Conservation (phyloP, 2,797 vertebrate genomes). For the Spheniscus humboldti region DNA sequence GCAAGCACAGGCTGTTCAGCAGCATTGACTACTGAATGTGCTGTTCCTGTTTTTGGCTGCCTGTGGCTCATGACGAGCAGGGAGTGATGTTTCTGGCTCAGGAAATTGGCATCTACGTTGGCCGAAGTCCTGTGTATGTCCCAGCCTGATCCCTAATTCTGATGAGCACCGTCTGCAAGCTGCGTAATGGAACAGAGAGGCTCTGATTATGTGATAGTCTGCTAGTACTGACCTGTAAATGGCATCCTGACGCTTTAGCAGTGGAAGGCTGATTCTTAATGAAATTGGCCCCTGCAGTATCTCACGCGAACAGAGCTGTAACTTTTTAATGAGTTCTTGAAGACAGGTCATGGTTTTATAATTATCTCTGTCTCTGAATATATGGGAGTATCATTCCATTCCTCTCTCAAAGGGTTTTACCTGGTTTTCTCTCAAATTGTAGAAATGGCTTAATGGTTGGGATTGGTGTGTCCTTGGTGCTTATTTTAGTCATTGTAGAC, state of each 20-base stretch:
- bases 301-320: neutral
- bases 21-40: neutral
- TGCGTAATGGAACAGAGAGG: neutral
- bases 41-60: neutral
- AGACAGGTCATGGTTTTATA: neutral
- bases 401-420: neutral
- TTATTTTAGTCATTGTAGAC: neutral
- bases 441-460: neutral
- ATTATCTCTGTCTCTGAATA: neutral
- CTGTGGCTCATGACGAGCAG: neutral
- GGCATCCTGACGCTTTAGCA: neutral
- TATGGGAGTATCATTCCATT: neutral
- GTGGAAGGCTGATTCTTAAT: neutral
- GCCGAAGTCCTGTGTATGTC: neutral
- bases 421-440: neutral
- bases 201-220: conserved; percentile 3
- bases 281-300: neutral
- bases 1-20: neutral
- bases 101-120: neutral
- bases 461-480: neutral
- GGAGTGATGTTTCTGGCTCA: neutral
- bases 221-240: neutral
- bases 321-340: conserved; percentile 28
- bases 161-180: neutral
- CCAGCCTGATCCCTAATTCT: neutral